Evolutionary conservation across 2,888 invertebrate genomes (phyloP).

Genomic region (Tuta absoluta): DNA sequence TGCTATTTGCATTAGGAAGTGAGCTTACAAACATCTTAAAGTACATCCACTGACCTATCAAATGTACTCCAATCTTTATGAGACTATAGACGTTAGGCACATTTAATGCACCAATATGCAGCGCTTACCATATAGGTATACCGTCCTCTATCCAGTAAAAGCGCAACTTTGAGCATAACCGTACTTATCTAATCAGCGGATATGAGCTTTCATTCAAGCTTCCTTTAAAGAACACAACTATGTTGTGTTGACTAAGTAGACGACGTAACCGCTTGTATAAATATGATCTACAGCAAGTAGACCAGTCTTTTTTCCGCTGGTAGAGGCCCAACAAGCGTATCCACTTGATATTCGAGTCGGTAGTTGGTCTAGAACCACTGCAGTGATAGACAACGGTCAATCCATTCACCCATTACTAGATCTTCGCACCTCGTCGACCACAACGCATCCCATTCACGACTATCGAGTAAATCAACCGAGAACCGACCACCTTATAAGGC

Average conservation of each 20-base stretch:
- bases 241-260: conserved; percentile 18
- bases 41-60: no score
- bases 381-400: conserved; percentile 47
- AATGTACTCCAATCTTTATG: neutral
- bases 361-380: conserved; percentile 6
- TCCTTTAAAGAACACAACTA: conserved; percentile 19
- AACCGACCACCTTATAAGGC: conserved; percentile 59
- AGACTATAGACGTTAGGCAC: neutral
- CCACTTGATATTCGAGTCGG: conserved; percentile 30
- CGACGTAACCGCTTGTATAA: conserved; percentile 11
- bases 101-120: neutral
- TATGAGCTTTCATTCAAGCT: conserved; percentile 18
- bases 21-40: no score
- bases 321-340: conserved; percentile 32
- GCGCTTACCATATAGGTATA: neutral
- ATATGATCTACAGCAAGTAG: conserved; percentile 14
- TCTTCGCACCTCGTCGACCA: conserved; percentile 73
- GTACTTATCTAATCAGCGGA: conserved; percentile 14
- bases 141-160: neutral
- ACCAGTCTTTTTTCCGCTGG: conserved; percentile 23
- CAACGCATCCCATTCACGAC: conserved; percentile 78
- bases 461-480: conserved; percentile 76
- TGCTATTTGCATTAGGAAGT: neutral
- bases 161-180: neutral
- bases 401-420: conserved; percentile 72